Percentiles rank a stretch among this genome's conserved stretches.
Conservation (phyloP, 2,797 vertebrate species). For the Enteromius trimaculatus region DNA sequence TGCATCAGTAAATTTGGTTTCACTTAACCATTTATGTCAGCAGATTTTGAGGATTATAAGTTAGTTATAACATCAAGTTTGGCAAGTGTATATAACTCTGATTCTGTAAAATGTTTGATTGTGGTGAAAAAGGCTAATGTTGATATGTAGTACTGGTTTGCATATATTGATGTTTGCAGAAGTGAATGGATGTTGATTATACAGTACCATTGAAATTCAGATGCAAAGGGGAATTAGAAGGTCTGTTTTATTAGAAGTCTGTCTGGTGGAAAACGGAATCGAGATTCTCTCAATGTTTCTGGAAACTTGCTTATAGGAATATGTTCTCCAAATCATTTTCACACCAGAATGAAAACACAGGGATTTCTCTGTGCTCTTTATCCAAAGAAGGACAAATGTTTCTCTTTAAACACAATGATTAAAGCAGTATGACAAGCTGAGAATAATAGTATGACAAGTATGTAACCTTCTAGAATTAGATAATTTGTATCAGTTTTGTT, state of each 20-base stretch:
- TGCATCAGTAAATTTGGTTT: not conserved
- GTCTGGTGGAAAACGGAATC: not conserved
- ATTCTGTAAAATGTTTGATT: not conserved
- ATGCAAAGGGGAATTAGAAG: not conserved
- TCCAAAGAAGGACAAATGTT: conserved; percentile 10
- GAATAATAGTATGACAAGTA: not conserved
- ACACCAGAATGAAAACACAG: not conserved
- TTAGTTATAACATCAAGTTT: not conserved
- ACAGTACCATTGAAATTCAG: too few species aligned
- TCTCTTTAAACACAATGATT: not conserved
- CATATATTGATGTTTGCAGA: not conserved
- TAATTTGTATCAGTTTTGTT: not conserved
- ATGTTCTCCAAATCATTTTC: conserved; percentile 16
- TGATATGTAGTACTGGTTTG: not conserved
- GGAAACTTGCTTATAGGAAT: not conserved
- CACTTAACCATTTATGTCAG: not conserved
- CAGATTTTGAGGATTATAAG: not conserved
- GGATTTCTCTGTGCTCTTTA: conserved; percentile 2
- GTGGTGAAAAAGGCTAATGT: not conserved
- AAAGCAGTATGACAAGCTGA: not conserved
- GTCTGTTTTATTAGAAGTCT: not conserved
- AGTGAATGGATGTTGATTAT: not conserved
- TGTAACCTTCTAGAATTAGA: conserved; percentile 8
- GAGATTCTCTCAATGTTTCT: conserved; percentile 5
- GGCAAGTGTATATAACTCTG: not conserved